Percentiles rank a stretch among this genome's conserved stretches.
phyloP scores from a whole-genome alignment of 2,113 vertebrate species.

The Protomyctophum bolini region DNA sequence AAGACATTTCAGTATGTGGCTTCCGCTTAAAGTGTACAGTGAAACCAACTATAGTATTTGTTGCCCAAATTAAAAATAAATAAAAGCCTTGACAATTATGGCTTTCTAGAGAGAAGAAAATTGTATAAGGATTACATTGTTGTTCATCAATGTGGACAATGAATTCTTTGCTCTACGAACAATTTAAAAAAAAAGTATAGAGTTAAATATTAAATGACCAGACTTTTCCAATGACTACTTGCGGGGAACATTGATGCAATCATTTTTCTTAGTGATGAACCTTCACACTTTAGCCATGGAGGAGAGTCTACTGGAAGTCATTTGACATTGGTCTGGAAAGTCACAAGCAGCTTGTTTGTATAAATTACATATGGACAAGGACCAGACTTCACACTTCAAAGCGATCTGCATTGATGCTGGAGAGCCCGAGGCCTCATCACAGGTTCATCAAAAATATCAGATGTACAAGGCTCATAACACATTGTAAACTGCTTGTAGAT shows the following conservation, averaged over 20 bases:
- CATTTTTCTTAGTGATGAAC: constrained; percentile 23
- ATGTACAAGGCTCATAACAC: too few relatives aligned
- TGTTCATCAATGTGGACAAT: background rate
- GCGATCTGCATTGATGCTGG: background rate
- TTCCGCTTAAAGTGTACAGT: too few relatives aligned
- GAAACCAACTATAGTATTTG: background rate
- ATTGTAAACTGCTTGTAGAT: too few relatives aligned
- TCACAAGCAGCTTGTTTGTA: constrained; percentile 7
- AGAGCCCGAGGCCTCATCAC: background rate
- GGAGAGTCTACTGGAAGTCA: constrained; percentile 26
- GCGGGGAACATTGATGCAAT: background rate
- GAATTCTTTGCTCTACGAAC: constrained; percentile 10
- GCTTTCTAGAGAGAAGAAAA: too few relatives aligned
- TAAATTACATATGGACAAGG: background rate
- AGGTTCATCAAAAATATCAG: too few relatives aligned
- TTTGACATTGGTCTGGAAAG: background rate
- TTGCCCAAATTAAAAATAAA: background rate
- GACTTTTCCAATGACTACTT: constrained; percentile 60
- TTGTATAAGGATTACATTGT: too few relatives aligned
- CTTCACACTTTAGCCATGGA: constrained; percentile 2
- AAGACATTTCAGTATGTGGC: background rate
- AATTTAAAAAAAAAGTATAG: background rate
- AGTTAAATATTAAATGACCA: constrained; percentile 15
- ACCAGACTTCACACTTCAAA: background rate
- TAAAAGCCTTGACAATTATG: too few relatives aligned